Evolutionary conservation across 2,888 invertebrate species (phyloP).

Genomic region (Erebia palarica): DNA sequence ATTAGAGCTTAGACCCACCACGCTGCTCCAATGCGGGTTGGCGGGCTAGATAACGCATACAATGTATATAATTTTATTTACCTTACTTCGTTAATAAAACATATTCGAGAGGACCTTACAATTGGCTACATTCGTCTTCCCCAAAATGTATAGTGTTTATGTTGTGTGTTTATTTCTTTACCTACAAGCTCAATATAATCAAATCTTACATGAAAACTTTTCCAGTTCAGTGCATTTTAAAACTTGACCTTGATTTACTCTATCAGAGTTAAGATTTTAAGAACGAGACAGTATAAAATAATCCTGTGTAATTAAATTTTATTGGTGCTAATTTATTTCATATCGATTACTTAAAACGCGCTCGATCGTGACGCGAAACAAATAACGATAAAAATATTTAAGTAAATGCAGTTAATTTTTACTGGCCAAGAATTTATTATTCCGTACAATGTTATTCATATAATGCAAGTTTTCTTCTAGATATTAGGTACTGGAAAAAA

Average conservation of each 20-base stretch:
- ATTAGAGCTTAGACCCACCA: no score
- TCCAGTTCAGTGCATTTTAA: conserved; percentile 12
- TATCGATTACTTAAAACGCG: conserved; percentile 32
- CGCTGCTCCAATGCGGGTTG: no score
- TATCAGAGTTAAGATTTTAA: conserved; percentile 10
- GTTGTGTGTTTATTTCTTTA: not conserved
- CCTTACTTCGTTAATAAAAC: no score
- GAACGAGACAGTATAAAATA: no score
- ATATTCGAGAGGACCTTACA: no score
- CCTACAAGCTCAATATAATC: not conserved
- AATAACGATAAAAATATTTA: conserved; percentile 37
- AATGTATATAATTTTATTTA: no score
- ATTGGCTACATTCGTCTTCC: no score
- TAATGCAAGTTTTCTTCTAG: no score
- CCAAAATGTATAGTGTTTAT: no score
- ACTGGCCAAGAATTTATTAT: conserved; percentile 31
- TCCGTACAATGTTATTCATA: no score
- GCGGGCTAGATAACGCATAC: no score
- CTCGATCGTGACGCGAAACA: conserved; percentile 31
- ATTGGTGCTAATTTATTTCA: conserved; percentile 29
- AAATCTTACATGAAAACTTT: not conserved
- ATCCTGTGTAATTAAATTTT: conserved; percentile 34
- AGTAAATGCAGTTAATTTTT: conserved; percentile 24
- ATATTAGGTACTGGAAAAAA: no score
- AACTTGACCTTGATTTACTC: conserved; percentile 29